Evolutionary conservation across 2,113 vertebrate species (phyloP).

Genomic region (Dicerorhinus sumatrensis): DNA sequence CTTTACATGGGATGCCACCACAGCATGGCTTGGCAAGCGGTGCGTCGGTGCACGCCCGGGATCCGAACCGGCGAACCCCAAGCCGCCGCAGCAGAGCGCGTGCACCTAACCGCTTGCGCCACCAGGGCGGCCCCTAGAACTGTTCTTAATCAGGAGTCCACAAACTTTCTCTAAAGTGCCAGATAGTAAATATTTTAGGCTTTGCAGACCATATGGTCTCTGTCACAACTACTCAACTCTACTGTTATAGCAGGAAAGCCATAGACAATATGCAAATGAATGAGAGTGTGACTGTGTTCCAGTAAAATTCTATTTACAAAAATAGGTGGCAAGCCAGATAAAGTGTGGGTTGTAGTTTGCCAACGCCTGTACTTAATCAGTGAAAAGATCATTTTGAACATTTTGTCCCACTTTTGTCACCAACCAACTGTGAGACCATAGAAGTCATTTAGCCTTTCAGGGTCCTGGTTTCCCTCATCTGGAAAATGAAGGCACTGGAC

Average conservation of each 20-base stretch:
- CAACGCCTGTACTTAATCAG: not conserved
- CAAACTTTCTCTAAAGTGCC: not conserved
- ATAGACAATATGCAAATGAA: not conserved
- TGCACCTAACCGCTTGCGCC: too few relatives aligned
- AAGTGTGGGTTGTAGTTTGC: not conserved
- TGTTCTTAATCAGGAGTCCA: not conserved
- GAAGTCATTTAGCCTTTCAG: not conserved
- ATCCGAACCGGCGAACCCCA: too few relatives aligned
- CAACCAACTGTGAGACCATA: not conserved
- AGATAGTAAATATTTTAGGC: not conserved
- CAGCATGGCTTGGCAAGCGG: too few relatives aligned
- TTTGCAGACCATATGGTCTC: not conserved
- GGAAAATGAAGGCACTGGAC: not conserved
- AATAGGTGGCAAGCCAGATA: not conserved
- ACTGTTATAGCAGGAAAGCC: not conserved
- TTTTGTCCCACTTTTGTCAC: not conserved
- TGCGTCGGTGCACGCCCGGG: too few relatives aligned
- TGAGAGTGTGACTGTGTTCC: not conserved
- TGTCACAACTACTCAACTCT: not conserved
- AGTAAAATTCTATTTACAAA: slow-evolving; percentile 24
- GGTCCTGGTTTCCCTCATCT: not conserved
- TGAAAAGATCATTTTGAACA: not conserved
- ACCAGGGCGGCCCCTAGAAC: too few relatives aligned
- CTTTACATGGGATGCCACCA: too few relatives aligned
- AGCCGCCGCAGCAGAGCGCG: too few relatives aligned